Conservation (phyloP, 2,797 vertebrate species). For the Basileuterus tristriatus region DNA sequence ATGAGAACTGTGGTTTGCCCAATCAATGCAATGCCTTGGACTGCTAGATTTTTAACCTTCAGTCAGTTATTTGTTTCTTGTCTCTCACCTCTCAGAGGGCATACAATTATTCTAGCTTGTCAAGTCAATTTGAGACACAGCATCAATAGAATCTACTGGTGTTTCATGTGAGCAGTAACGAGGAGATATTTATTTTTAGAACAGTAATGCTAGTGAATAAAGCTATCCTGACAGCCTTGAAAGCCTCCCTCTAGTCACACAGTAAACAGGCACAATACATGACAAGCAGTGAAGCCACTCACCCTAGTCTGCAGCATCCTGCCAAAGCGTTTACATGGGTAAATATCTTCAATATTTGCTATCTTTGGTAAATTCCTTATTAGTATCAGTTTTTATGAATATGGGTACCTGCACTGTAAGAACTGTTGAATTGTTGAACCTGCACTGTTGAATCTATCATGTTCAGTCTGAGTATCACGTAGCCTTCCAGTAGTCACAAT, state of each 20-base stretch:
- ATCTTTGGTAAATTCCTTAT: background rate
- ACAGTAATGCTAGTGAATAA: conserved; percentile 2
- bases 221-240: background rate
- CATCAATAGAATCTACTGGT: background rate
- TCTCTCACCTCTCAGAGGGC: background rate
- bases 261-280: background rate
- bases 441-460: background rate
- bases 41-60: background rate
- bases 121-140: background rate
- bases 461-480: background rate
- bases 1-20: background rate
- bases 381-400: background rate
- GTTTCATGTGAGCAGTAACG: background rate
- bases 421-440: background rate
- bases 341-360: background rate
- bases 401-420: background rate
- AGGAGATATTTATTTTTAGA: conserved; percentile 13
- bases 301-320: background rate
- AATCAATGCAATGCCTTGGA: background rate
- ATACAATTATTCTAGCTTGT: background rate
- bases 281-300: background rate
- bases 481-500: background rate
- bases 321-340: background rate
- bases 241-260: background rate
- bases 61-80: background rate